These are phyloP conservation scores for Drosophila infuscata DNA, from an alignment of 2,888 invertebrate genomes.

Conservation along the genomic window DNA sequence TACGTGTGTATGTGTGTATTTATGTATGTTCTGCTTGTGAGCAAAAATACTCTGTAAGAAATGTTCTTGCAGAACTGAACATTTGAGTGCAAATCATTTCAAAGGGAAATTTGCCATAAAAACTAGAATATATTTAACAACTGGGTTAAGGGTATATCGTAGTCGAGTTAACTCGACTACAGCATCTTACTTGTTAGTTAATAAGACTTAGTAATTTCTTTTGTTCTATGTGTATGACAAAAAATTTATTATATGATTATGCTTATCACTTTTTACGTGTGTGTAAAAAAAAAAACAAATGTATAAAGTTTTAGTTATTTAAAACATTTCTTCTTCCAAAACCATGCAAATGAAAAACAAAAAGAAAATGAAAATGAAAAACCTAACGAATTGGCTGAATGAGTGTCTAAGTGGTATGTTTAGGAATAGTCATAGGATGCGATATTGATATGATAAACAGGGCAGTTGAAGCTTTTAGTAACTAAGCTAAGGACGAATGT, in stretches of 20 bases:
- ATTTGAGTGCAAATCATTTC: no score
- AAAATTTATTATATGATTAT: constrained; percentile 24
- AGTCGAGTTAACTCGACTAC: no score
- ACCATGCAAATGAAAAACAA: constrained; percentile 17
- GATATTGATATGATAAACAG: constrained; percentile 58
- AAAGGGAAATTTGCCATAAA: no score
- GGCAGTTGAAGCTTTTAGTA: constrained; percentile 41
- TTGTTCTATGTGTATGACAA: constrained; percentile 48
- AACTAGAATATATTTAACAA: no score
- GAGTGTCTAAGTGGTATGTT: constrained; percentile 50
- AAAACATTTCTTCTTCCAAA: constrained; percentile 56
- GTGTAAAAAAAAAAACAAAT: constrained; percentile 51
- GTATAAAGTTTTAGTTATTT: constrained; percentile 76
- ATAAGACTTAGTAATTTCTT: constrained; percentile 19
- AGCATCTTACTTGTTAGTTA: no score
- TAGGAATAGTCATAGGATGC: constrained; percentile 55
- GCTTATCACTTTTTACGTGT: constrained; percentile 31
- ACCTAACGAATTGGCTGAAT: constrained; percentile 59
- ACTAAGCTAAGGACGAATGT: constrained; percentile 41
- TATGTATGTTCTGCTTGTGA: no score
- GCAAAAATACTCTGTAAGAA: no score
- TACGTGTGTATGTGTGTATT: no score
- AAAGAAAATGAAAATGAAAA: constrained; percentile 21
- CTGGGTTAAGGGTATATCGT: no score
- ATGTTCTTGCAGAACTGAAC: no score